Percentiles rank a stretch among this genome's conserved stretches.
phyloP scores from a whole-genome alignment of 1,140 invertebrate genomes.

The Myzus persicae region DNA sequence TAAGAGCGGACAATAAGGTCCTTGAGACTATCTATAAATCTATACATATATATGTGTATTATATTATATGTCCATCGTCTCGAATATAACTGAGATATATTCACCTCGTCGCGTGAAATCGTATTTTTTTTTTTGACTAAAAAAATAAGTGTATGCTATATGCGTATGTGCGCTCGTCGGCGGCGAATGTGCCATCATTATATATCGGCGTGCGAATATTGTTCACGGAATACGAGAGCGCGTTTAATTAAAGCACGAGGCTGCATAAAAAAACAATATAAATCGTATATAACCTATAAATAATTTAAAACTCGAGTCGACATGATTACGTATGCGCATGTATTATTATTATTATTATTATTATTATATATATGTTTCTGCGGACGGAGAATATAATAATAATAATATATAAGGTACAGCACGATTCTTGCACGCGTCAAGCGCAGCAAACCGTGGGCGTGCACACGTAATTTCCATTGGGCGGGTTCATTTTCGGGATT shows the following conservation, averaged over 20 bases:
- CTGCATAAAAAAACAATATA: slow-evolving; percentile 42
- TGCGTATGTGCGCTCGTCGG: neutral
- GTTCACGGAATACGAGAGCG: neutral
- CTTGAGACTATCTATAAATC: neutral
- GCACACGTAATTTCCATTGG: slow-evolving; percentile 18
- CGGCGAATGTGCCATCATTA: neutral
- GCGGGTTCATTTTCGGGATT: slow-evolving; percentile 26
- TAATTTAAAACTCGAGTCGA: slow-evolving; percentile 29
- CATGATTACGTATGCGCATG: slow-evolving; percentile 54
- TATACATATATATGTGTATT: no score
- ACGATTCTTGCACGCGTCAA: neutral
- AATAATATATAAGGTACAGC: neutral
- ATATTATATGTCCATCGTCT: neutral
- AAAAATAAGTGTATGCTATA: neutral
- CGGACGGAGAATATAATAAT: neutral
- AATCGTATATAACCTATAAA: slow-evolving; percentile 52
- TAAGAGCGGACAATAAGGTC: slow-evolving; percentile 20
- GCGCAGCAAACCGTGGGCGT: slow-evolving; percentile 18
- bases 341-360: neutral
- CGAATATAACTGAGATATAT: neutral
- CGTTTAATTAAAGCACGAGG: slow-evolving; percentile 41
- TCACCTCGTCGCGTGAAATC: neutral
- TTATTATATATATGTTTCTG: neutral
- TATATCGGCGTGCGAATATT: slow-evolving; percentile 5
- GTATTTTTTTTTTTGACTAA: neutral